A percentile compares a stretch with the other conserved stretches of the same genome.
Evolutionary conservation across 2,797 vertebrate species (phyloP).

Genomic region (Malurus splendens): DNA sequence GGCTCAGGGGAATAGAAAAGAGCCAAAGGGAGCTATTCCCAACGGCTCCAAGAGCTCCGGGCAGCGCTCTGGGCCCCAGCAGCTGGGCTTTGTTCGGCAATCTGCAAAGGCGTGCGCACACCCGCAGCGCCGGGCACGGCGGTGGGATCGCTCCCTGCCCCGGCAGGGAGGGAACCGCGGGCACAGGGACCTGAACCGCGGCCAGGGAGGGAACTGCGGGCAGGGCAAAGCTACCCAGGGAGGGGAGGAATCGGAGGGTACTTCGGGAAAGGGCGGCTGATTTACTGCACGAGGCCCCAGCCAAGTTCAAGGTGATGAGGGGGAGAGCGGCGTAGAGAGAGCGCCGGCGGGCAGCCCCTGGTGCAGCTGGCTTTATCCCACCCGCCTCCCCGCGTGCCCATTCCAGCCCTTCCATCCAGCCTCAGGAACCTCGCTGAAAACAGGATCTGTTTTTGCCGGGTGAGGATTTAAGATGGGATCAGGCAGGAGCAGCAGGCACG

Average conservation of each 20-base stretch:
- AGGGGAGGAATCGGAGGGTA: not conserved
- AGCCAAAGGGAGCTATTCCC: not conserved
- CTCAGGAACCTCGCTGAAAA: not conserved
- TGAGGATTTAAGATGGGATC: constrained; percentile 4
- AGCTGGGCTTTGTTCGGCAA: not conserved
- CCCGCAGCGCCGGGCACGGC: not conserved
- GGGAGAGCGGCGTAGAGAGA: not conserved
- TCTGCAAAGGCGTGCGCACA: not conserved
- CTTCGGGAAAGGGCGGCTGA: not conserved
- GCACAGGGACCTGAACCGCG: not conserved
- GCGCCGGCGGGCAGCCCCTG: not conserved
- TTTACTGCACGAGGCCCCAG: not conserved
- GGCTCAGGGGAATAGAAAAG: not conserved
- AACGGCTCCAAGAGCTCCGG: not conserved
- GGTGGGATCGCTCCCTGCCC: not conserved
- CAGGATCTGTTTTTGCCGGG: constrained; percentile 11
- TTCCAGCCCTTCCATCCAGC: not conserved
- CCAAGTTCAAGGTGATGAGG: constrained; percentile 24
- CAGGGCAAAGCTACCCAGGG: not conserved
- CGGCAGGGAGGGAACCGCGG: accelerated
- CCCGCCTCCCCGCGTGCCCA: accelerated
- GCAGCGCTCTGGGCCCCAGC: not conserved
- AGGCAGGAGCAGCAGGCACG: not conserved
- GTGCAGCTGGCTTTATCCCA: not conserved
- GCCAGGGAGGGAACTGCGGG: not conserved